phyloP scores from a whole-genome alignment of 2,888 invertebrate species.

The Erpobdella octoculata region DNA sequence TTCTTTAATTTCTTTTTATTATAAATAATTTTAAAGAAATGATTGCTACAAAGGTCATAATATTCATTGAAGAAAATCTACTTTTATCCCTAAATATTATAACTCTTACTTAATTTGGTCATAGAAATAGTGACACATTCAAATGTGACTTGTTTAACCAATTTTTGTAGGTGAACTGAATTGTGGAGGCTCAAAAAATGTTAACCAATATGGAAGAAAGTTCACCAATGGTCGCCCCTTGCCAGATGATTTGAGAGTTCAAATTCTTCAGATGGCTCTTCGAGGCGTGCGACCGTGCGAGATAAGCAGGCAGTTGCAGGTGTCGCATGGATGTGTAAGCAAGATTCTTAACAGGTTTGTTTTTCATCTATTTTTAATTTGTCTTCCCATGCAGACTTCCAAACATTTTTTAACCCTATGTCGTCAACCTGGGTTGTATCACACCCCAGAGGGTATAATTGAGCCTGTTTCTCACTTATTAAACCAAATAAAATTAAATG shows the following conservation, averaged over 20 bases:
- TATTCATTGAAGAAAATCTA: background rate
- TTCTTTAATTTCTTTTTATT: too few relatives aligned
- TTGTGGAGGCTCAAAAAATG: slow-evolving; percentile 41
- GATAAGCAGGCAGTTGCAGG: slow-evolving; percentile 50
- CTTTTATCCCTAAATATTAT: background rate
- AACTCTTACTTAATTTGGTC: background rate
- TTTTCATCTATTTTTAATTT: too few relatives aligned
- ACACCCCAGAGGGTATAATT: too few relatives aligned
- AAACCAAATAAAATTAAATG: too few relatives aligned
- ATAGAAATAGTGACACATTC: background rate
- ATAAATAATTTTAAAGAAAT: too few relatives aligned
- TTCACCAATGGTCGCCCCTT: slow-evolving; percentile 52
- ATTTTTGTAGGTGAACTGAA: background rate
- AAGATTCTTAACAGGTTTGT: slow-evolving; percentile 50
- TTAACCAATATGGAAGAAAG: slow-evolving; percentile 51
- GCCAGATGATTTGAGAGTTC: slow-evolving; percentile 49
- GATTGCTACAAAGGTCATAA: too few relatives aligned
- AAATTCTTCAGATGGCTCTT: slow-evolving; percentile 50
- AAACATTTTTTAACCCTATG: too few relatives aligned
- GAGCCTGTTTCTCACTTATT: too few relatives aligned
- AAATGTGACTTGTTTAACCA: background rate
- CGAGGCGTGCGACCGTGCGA: slow-evolving; percentile 52
- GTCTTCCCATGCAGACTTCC: too few relatives aligned
- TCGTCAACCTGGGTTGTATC: too few relatives aligned
- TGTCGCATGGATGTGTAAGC: slow-evolving; percentile 52